These are phyloP conservation scores for Diplogasteroides magnus DNA, from an alignment of 1,140 invertebrate species.

Conservation along the genomic window DNA sequence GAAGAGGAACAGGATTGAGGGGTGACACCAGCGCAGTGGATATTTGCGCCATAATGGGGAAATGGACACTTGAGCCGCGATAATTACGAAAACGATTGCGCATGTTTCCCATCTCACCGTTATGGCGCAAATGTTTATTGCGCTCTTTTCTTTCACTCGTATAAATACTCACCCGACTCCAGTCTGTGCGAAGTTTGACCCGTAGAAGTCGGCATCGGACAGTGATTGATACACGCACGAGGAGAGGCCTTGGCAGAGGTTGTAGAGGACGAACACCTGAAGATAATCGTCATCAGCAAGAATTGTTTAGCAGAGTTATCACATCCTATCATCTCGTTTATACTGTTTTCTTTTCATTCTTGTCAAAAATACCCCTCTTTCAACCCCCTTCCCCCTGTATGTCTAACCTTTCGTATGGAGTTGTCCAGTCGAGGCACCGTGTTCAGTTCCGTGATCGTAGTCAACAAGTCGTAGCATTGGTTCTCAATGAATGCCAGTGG, in stretches of 20 bases:
- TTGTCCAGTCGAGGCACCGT: constrained; percentile 41
- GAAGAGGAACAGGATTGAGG: too few species aligned
- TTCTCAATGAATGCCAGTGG: constrained; percentile 50
- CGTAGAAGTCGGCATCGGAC: constrained; percentile 76
- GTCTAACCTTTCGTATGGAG: constrained; percentile 32
- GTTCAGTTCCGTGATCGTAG: constrained; percentile 37
- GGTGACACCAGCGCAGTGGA: too few species aligned
- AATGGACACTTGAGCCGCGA: too few species aligned
- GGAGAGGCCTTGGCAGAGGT: constrained; percentile 85
- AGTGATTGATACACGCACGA: constrained; percentile 97
- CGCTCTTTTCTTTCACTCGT: too few species aligned
- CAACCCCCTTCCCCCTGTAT: too few species aligned
- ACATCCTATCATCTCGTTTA: too few species aligned
- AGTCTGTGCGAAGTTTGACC: constrained; percentile 13
- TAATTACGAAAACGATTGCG: too few species aligned
- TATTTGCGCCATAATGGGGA: background rate
- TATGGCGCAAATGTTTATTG: too few species aligned
- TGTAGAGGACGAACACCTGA: constrained; percentile 65
- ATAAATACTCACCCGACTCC: constrained; percentile 30
- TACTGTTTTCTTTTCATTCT: too few species aligned
- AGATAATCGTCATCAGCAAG: constrained; percentile 7
- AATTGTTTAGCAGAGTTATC: too few species aligned
- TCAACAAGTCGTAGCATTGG: constrained; percentile 44
- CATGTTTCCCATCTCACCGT: constrained; percentile 13
- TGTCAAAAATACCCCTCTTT: too few species aligned